phyloP scores from a whole-genome alignment of 2,113 vertebrate species.

The Polypterus bichir region DNA sequence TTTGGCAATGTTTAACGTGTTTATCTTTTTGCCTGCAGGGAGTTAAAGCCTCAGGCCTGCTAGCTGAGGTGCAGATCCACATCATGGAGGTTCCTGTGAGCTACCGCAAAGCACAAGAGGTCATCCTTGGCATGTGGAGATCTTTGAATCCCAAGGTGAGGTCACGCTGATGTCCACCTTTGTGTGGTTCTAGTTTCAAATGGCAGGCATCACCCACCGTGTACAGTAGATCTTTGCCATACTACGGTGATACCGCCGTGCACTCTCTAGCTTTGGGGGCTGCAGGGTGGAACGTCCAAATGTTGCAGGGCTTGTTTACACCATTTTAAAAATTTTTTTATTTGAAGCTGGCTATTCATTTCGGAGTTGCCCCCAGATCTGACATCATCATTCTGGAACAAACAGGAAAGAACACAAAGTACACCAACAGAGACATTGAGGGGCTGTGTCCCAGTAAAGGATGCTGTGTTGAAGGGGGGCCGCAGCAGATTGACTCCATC shows the following conservation, averaged over 20 bases:
- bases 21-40: constrained; percentile 30
- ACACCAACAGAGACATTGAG: constrained; percentile 50
- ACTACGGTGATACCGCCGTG: no score
- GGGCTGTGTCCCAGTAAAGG: constrained; percentile 47
- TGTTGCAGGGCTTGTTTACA: no score
- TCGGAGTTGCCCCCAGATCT: constrained; percentile 50
- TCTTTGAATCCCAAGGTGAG: constrained; percentile 57
- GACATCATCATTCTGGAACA: constrained; percentile 58
- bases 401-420: constrained; percentile 61
- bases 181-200: not conserved
- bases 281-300: no score
- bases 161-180: not conserved
- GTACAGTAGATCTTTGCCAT: no score
- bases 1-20: constrained; percentile 15
- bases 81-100: constrained; percentile 55
- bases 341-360: constrained; percentile 54
- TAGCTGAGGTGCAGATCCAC: constrained; percentile 29
- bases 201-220: not conserved
- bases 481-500: constrained; percentile 51
- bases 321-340: not conserved
- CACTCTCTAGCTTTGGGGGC: no score
- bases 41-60: constrained; percentile 53
- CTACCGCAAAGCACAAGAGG: constrained; percentile 50
- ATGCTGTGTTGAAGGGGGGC: constrained; percentile 53
- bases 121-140: constrained; percentile 55